A percentile compares a stretch with the other conserved stretches of the same genome.
phyloP scores from a whole-genome alignment of 2,797 vertebrate genomes.

The Falco naumanni region DNA sequence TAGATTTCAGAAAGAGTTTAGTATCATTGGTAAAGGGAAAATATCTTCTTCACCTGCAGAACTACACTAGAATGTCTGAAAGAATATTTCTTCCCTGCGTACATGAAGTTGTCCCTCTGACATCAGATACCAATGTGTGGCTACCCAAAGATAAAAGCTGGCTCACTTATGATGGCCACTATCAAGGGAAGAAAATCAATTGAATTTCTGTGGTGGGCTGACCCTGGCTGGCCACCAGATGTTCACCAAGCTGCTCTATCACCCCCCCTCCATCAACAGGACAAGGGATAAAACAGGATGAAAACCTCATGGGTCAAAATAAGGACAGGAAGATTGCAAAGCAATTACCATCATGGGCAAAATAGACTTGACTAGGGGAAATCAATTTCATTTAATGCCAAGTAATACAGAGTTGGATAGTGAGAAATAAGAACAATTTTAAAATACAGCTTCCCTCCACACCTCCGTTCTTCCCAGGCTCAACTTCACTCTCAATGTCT shows the following conservation, averaged over 20 bases:
- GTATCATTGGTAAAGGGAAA: neutral
- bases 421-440: neutral
- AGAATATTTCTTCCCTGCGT: neutral
- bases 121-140: neutral
- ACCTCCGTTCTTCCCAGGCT: neutral
- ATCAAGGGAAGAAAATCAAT: neutral
- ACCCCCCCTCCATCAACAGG: neutral
- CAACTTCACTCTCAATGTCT: neutral
- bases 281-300: rapidly evolving
- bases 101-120: neutral
- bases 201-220: neutral
- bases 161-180: neutral
- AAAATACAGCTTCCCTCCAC: neutral
- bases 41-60: neutral
- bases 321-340: too few relatives aligned
- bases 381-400: neutral
- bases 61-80: neutral
- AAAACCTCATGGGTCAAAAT: neutral
- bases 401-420: neutral
- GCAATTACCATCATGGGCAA: too few relatives aligned
- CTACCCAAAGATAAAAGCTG: neutral
- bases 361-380: neutral
- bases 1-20: neutral
- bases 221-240: neutral
- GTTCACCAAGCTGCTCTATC: neutral